Base-by-base conservation (phyloP, 2,888 invertebrate genomes). In the Belgica antarctica region DNA sequence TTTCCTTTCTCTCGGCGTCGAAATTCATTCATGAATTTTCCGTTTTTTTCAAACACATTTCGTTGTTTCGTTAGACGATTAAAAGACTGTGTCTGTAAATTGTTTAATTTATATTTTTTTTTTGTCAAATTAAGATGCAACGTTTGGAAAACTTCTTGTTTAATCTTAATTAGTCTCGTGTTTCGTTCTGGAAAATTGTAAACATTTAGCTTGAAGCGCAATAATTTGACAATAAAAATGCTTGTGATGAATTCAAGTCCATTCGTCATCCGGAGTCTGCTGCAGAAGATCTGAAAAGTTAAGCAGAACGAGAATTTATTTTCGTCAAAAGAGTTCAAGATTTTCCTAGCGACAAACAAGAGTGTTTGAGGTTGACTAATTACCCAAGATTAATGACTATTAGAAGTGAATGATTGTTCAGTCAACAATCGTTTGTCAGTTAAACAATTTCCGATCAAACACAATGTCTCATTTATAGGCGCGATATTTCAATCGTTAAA, bases 101-200 rank as follows among this genome's bases (percentile, higher is more conserved):
- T 52, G 52, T 52, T 52, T 52, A 52, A 52, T 52, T 52, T 52
- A 52, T 52, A 22, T 52, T 52, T 22, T 17, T 41, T 52, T 52
- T 52, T 52, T 22, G 19, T 17, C 22, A 5, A 22, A 52, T 52
- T 52, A 22, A 52, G 22, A 52, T 7, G 22, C 52, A 52, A 52
- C 52, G 22, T n/a, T n/a, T n/a, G n/a, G n/a, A 52, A 52, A 52
- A 59, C 59, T 27, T 15, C 19, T 27, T 27, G 8, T 15, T 59
- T 15, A 59, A 59, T 59, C 59, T 59, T 59, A 59, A 59, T 59
- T 59, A 59, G 59, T 59, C 25, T 59, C 59, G 27, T 59, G 59
- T 59, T 59, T 59, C 25, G 25, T 59, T 3, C 12, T 59, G 27
- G 59, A 59, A 59, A 25, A 25, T 5, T 59, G 17, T 46, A 46